Evolutionary conservation across 1,140 invertebrate genomes (phyloP), one percentile per base, ranked within the genome.

Genomic region (Brachionus calyciflorus): DNA sequence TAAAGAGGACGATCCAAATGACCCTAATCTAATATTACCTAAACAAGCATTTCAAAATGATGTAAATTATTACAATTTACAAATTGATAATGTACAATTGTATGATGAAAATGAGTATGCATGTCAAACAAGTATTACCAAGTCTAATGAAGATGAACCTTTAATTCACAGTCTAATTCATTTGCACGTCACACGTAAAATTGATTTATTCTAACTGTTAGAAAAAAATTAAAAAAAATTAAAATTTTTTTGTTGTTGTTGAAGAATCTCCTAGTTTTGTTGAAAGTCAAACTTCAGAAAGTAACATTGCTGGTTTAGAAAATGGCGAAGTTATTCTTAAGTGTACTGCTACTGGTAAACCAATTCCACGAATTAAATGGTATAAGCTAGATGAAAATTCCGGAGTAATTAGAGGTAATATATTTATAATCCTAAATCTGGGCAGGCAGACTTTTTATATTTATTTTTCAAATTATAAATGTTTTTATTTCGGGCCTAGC

Each of bases 91-190:
- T 55, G 69, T 73, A n/a, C 69, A 73, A 51, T 55, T 73, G 69
- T 55, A 73, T 55, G 69, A 73, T 41, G 69, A 73, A 55, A 73
- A 73, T 55, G 69, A 73, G 24, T 73, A 73, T 41, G 69, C 48
- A 19, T 73, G 69, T 37, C 30, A 73, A 37, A 51, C 46, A 24
- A 73, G 69, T 41, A 73, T 73, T 24, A 73, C 69, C 19, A 73
- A 73, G 24, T 40, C 44, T 12, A 49, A 73, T 40, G 69, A 73
- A 55, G 46, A 51, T 41, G 44, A 49, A 30, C 69, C 69, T 24
- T 12, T 40, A 19, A 17, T 73, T 40, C 51, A 73, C n/a, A 73
- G 69, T 24, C 26, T 73, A 17, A 49, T 73, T 24, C 26, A 73
- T 73, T 73, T 73, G 33, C 19, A 73, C 21, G 48, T 73, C 9